Evolutionary conservation across 2,888 invertebrate species (phyloP).

Genomic region (Drosophila neutralis): DNA sequence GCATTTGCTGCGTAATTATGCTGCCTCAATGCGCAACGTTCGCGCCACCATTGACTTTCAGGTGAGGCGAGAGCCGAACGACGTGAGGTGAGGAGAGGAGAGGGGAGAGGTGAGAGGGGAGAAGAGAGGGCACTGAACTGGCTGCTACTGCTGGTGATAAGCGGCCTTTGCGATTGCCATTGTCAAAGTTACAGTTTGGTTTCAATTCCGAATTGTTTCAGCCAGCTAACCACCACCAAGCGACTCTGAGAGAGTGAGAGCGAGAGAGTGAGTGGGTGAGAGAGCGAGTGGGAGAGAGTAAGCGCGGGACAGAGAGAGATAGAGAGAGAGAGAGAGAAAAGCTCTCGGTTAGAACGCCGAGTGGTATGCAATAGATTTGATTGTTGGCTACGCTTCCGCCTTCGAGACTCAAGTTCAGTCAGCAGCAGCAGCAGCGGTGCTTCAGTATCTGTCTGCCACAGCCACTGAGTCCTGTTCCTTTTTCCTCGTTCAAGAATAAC

Average conservation of each 20-base stretch:
- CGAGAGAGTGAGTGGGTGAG: not conserved
- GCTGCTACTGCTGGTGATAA: slow-evolving; percentile 26
- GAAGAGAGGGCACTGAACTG: slow-evolving; percentile 32
- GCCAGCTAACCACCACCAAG: slow-evolving; percentile 56
- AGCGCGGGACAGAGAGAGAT: not conserved
- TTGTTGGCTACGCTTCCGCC: slow-evolving; percentile 47
- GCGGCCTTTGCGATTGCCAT: slow-evolving; percentile 60
- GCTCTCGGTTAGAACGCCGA: slow-evolving; percentile 51
- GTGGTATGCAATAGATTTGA: slow-evolving; percentile 66
- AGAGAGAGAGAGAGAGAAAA: slow-evolving; percentile 8
- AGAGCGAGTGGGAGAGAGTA: not conserved
- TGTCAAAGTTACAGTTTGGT: slow-evolving; percentile 58
- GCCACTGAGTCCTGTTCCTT: slow-evolving; percentile 18
- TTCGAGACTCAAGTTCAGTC: slow-evolving; percentile 54
- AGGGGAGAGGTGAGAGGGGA: not conserved
- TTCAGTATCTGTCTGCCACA: slow-evolving; percentile 68
- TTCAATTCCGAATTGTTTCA: slow-evolving; percentile 60
- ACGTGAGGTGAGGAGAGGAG: not conserved
- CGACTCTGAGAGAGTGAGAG: not conserved
- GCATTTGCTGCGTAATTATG: slow-evolving; percentile 88
- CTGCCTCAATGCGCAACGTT: slow-evolving; percentile 89
- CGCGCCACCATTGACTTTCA: slow-evolving; percentile 89
- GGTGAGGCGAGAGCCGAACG: slow-evolving; percentile 82
- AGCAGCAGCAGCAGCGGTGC: slow-evolving; percentile 16
- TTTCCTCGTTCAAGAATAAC: slow-evolving; percentile 59